Evolutionary conservation across 2,797 vertebrate species (phyloP).

Genomic region (Sebastiscus albofasciatus): DNA sequence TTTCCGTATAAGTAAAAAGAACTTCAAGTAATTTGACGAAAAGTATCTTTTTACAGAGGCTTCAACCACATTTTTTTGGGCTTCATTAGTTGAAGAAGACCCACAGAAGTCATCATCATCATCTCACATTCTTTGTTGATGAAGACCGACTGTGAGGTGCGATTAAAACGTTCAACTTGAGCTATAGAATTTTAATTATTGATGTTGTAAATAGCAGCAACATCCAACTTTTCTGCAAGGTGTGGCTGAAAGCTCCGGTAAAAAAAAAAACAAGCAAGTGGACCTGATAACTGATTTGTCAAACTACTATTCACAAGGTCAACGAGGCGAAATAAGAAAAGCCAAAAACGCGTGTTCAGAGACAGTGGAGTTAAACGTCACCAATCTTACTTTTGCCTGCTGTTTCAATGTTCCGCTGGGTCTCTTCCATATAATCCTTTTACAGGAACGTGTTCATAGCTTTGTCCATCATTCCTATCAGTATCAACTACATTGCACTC

Average conservation of each 20-base stretch:
- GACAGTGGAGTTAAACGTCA: background rate
- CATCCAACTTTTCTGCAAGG: background rate
- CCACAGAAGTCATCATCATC: background rate
- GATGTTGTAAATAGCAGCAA: background rate
- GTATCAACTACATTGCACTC: background rate
- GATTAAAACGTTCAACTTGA: background rate
- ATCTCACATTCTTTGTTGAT: background rate
- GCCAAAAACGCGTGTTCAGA: background rate
- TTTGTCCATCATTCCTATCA: background rate
- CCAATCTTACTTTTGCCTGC: background rate
- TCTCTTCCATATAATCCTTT: background rate
- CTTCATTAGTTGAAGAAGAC: background rate
- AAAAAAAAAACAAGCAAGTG: background rate
- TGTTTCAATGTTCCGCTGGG: background rate
- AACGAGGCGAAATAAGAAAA: background rate
- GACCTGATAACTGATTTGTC: background rate
- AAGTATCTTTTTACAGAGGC: background rate
- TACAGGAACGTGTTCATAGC: background rate
- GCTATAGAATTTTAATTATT: background rate
- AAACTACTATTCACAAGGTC: too few relatives aligned
- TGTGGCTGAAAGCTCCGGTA: background rate
- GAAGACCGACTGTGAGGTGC: background rate
- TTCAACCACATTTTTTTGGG: background rate
- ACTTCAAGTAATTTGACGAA: background rate
- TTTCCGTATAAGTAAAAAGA: background rate